Conservation (phyloP, 2,113 vertebrate species). For the Odocoileus hemionus region DNA sequence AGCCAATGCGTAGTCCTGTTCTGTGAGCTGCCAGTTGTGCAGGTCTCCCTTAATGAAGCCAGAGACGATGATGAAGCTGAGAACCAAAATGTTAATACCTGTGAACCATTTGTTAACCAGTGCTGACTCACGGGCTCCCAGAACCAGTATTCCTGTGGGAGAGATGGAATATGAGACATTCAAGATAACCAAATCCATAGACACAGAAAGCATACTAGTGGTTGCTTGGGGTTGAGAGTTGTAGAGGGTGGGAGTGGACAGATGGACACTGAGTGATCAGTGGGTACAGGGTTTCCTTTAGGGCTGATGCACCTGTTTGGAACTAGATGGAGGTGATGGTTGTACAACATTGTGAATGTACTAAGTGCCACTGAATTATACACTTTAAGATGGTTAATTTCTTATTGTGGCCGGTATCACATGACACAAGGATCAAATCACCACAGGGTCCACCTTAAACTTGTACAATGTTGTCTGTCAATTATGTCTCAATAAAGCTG, state of each 20-base stretch:
- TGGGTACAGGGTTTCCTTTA: background rate
- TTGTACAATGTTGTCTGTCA: background rate
- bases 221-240: background rate
- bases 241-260: background rate
- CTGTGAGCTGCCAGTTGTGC: slow-evolving; percentile 86
- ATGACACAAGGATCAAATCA: no score
- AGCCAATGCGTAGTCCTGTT: slow-evolving; percentile 63
- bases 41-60: slow-evolving; percentile 89
- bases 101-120: slow-evolving; percentile 93
- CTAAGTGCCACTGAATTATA: background rate
- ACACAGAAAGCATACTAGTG: background rate
- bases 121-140: slow-evolving; percentile 91
- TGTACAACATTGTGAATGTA: background rate
- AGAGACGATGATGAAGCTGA: slow-evolving; percentile 87
- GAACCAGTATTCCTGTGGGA: slow-evolving; percentile 85
- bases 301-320: slow-evolving; percentile 36
- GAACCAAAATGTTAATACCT: slow-evolving; percentile 87
- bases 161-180: slow-evolving; percentile 19
- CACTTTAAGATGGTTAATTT: background rate
- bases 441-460: background rate
- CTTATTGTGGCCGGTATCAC: background rate
- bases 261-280: background rate
- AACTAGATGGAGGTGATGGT: slow-evolving; percentile 74
- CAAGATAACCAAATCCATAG: slow-evolving; percentile 67
- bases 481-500: background rate